Conservation (phyloP, 2,888 invertebrate genomes). For the Uloborus plumipes region DNA sequence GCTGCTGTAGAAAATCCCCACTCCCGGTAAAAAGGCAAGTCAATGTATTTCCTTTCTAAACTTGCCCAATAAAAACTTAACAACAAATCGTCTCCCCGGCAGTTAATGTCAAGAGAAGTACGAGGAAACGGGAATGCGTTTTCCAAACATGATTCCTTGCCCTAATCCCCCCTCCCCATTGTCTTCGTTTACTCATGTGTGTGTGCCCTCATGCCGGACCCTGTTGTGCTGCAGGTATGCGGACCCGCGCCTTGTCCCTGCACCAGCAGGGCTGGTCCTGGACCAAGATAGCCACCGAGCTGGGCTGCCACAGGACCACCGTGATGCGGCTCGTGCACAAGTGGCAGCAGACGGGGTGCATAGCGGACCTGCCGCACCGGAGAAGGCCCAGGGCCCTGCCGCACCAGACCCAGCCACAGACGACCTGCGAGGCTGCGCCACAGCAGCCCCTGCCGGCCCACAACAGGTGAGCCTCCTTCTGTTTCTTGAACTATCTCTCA, state of each 20-base stretch:
- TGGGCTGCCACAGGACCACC: slow-evolving; percentile 62
- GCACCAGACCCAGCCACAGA: not conserved
- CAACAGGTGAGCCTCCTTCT: slow-evolving; percentile 33
- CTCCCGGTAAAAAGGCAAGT: too few species aligned
- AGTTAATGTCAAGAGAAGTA: too few species aligned
- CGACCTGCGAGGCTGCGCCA: not conserved
- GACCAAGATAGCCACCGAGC: slow-evolving; percentile 63
- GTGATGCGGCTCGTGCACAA: slow-evolving; percentile 63
- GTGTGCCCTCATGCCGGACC: not conserved
- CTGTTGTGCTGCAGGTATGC: slow-evolving; percentile 49
- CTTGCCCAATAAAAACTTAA: too few species aligned
- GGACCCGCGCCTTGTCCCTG: slow-evolving; percentile 58
- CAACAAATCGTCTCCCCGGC: too few species aligned
- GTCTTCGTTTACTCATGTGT: not conserved
- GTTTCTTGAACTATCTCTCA: too few species aligned
- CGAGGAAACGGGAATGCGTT: too few species aligned
- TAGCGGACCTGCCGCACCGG: slow-evolving; percentile 57
- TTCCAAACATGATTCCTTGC: too few species aligned
- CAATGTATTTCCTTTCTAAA: too few species aligned
- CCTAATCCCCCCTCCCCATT: not conserved
- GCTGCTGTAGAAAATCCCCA: too few species aligned
- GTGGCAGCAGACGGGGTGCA: slow-evolving; percentile 63
- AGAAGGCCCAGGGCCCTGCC: slow-evolving; percentile 39
- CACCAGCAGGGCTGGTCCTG: slow-evolving; percentile 64
- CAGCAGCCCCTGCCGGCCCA: slow-evolving; percentile 41